A percentile compares a stretch with the other conserved stretches of the same genome.
Conservation (phyloP, 2,113 vertebrate genomes). For the Cricetomys ansorgei region DNA sequence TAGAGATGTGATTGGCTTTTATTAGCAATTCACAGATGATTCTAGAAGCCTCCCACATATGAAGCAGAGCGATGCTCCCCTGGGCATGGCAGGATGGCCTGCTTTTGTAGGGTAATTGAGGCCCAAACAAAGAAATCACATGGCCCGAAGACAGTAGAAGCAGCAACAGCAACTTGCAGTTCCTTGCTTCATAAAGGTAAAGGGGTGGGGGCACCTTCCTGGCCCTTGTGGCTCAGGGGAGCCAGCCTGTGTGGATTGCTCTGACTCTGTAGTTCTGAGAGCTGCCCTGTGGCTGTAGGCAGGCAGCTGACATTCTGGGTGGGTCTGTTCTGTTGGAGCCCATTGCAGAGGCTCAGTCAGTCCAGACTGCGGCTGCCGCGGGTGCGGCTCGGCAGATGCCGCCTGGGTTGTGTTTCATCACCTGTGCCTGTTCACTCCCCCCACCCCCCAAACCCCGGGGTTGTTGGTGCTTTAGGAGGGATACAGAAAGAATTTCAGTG, state of each 20-base stretch:
- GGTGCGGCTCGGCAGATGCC: neutral
- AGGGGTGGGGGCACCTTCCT: neutral
- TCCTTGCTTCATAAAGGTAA: neutral
- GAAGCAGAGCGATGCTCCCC: neutral
- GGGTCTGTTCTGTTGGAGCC: neutral
- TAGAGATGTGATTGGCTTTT: neutral
- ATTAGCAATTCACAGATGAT: neutral
- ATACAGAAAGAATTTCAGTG: neutral
- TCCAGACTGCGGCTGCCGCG: neutral
- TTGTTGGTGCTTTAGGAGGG: conserved; percentile 28
- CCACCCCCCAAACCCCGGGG: too few relatives aligned
- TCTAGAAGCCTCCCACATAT: neutral
- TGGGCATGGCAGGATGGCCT: neutral
- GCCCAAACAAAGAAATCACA: neutral
- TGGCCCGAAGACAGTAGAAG: too few relatives aligned
- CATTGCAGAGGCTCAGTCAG: neutral
- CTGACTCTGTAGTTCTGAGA: neutral
- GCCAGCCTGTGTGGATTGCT: neutral
- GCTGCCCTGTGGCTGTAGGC: neutral
- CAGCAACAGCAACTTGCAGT: neutral
- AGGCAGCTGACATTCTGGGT: neutral
- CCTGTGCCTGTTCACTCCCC: neutral
- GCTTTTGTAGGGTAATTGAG: neutral
- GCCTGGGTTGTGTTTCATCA: neutral
- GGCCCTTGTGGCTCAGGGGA: neutral